Evolutionary conservation across 2,888 invertebrate species (phyloP), one percentile per base, ranked within the genome.

Genomic region (Brachyptera risi): DNA sequence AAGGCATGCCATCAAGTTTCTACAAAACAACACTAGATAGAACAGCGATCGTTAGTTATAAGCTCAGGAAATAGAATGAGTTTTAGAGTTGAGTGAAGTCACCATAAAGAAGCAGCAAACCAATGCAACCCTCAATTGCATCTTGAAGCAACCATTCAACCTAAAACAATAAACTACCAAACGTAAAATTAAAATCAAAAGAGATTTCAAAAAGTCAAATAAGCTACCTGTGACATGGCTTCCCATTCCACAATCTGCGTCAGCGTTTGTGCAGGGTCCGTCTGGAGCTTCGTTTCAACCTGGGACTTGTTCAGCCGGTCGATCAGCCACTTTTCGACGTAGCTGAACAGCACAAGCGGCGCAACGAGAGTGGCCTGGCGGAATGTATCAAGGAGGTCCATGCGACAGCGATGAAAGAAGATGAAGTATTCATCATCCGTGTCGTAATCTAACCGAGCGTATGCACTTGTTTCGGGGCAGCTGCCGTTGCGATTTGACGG

Each of bases 191-290:
- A n/a, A n/a, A n/a, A n/a, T n/a, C n/a, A n/a, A n/a, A 31, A 31
- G 31, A 31, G 31, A 7, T 7, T 11, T 11, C 31, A 31, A 11
- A 31, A 31, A 7, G 31, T 31, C 31, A 7, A 31, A 7, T 11
- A 31, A 44, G 56, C 65, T 66, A 71, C 70, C 67, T 67, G 63
- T 1, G 86, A 84, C 9, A 92, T 74, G 0, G 92, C 92, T 69
- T 92, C 92, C 92, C 92, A 92, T 74, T 92, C 92, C 49, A 91
- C 79, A n/a, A n/a, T n/a, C n/a, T n/a, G n/a, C n/a, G n/a, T n/a
- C n/a, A n/a, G n/a, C n/a, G n/a, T n/a, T 71, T 88, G 90, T 23
- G 71, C 70, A 7, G 75, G 73, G 31, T 35, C 88, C 90, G 23
- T 86, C 79, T 0, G 87, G 83, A 76, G 70, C 67, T 67, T 73